These are phyloP conservation scores for Megalonaias nervosa DNA, from an alignment of 1,140 invertebrate species.

Conservation along the genomic window DNA sequence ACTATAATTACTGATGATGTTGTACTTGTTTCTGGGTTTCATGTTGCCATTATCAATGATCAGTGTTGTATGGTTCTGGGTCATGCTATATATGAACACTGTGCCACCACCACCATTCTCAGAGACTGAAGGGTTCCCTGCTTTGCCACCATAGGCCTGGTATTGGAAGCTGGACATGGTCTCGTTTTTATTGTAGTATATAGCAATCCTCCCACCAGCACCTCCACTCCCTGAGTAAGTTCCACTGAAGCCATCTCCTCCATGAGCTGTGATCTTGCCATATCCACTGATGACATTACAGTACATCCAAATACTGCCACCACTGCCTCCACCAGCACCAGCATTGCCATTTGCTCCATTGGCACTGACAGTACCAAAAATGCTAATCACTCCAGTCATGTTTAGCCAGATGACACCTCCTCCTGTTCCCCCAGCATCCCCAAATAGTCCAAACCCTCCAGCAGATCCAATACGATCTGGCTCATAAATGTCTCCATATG, in stretches of 20 bases:
- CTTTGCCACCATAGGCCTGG: conserved; percentile 49
- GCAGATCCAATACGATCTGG: conserved; percentile 56
- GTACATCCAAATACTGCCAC: conserved; percentile 62
- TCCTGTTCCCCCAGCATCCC: conserved; percentile 46
- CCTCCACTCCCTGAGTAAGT: conserved; percentile 51
- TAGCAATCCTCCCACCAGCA: conserved; percentile 56
- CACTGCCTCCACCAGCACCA: conserved; percentile 50
- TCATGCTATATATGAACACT: conserved; percentile 59
- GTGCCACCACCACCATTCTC: conserved; percentile 60
- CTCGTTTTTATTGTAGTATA: conserved; percentile 56
- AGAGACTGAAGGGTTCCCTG: conserved; percentile 34
- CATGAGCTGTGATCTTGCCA: conserved; percentile 56
- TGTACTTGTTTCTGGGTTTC: conserved; percentile 42
- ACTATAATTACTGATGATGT: conserved; percentile 50
- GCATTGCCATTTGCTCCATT: conserved; percentile 44
- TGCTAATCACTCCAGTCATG: conserved; percentile 55
- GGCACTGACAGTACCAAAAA: conserved; percentile 59
- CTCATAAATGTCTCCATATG: conserved; percentile 60
- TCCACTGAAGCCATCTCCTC: conserved; percentile 44
- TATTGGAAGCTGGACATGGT: conserved; percentile 57
- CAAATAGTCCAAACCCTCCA: conserved; percentile 38
- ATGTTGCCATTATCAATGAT: conserved; percentile 57
- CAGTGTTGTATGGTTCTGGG: conserved; percentile 53
- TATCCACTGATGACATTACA: conserved; percentile 56
- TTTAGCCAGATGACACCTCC: conserved; percentile 63